Base-by-base conservation (phyloP, 1,140 invertebrate species). In the Brachionus paranguensis region DNA sequence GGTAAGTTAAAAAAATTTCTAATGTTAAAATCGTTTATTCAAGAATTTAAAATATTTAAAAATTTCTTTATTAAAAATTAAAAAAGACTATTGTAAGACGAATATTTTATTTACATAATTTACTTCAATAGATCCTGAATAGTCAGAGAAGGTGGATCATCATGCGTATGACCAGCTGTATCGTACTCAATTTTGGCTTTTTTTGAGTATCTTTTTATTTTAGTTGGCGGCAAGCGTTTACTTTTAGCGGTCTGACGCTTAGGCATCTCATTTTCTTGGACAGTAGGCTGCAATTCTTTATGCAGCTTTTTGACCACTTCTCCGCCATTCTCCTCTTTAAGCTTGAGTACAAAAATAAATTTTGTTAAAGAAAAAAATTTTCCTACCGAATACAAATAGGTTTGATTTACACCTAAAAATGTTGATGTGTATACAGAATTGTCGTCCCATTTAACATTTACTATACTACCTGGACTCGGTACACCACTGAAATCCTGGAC, bases 401-500 rank as follows among this genome's bases (percentile, higher is more conserved):
- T 85, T 43, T 55, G 33, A 41, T 55, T 83, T 37, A 76, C 74
- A 14, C 78, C 78, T 47, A 72, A 27, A 84, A 72, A 72, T 74
- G 78, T 79, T 7, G 24, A 72, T 27, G 84, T 64, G 24, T 83
- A 72, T 68, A 83, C 81, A 60, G 68, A 50, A 41, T 72, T 47
- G 10, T 85, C 84, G 17, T 85, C 84, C 60, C 78, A 85, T 55
- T 83, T 72, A 10, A 85, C 84, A 53, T 70, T 70, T n/a, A 64
- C 78, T 11, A 85, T 33, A 68, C 68, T 53, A 50, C 68, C 78
- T 37, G 78, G 68, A 12, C 33, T 47, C 7, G 45, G 60, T 33
- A 50, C 60, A 10, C 45, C 41, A 70, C 65, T 65, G 5, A 43
- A 68, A 43, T 72, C 68, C 68, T 72, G n/a, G 8, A 70, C 2